phyloP scores from a whole-genome alignment of 2,888 invertebrate genomes.

The Macaria liturata region DNA sequence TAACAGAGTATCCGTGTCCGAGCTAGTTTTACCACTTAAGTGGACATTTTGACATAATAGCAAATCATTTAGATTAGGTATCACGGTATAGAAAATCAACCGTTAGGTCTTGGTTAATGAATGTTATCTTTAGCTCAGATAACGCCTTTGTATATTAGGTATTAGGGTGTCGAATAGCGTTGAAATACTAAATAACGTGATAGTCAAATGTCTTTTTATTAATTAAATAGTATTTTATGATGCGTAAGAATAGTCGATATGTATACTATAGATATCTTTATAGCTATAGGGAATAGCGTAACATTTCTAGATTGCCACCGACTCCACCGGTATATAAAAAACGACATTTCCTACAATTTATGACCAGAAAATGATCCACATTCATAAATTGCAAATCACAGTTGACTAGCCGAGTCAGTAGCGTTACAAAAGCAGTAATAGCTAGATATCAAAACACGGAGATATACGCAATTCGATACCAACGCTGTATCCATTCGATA shows the following conservation, averaged over 20 bases:
- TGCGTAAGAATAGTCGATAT: too few relatives aligned
- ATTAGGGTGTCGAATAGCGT: constrained; percentile 1
- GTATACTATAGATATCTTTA: too few relatives aligned
- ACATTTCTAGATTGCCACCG: too few relatives aligned
- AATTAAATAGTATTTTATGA: too few relatives aligned
- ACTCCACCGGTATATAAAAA: constrained; percentile 13
- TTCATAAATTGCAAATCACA: constrained; percentile 27
- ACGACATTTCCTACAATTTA: constrained; percentile 24
- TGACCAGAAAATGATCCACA: constrained; percentile 18
- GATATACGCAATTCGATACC: constrained; percentile 33
- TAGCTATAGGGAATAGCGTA: too few relatives aligned
- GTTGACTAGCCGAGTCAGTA: constrained; percentile 25
- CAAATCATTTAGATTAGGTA: constrained; percentile 20
- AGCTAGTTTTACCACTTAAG: constrained; percentile 23
- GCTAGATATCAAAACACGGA: constrained; percentile 25
- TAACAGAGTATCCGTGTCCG: constrained; percentile 17
- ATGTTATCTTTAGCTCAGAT: constrained; percentile 19
- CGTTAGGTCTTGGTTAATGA: constrained; percentile 14
- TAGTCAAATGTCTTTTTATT: too few relatives aligned
- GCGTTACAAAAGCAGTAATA: constrained; percentile 37
- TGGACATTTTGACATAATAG: constrained; percentile 20
- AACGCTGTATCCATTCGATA: constrained; percentile 5
- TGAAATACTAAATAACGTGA: too few relatives aligned
- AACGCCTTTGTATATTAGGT: constrained; percentile 18
- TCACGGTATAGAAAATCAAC: too few relatives aligned